Base-by-base conservation (phyloP, 2,888 invertebrate species). In the Cremastinae sp. region DNA sequence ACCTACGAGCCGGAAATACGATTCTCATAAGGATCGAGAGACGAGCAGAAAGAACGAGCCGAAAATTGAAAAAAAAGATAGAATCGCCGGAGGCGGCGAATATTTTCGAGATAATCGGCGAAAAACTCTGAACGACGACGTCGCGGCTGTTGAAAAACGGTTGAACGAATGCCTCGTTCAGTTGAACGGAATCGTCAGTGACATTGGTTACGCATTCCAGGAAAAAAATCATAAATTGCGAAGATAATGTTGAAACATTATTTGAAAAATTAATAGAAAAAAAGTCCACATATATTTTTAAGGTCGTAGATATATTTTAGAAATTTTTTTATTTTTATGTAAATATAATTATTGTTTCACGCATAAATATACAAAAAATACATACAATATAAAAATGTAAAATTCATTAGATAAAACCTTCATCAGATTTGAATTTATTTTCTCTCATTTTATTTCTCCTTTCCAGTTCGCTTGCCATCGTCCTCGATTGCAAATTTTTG, bases 111-210 rank as follows among this genome's bases (percentile, higher is more conserved):
- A 8, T 12, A 4, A 20, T 22, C 47, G 36, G 54, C 53, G 56
- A 7, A 45, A 36, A 8, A 34, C 1, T 43, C n/a, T 53, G 41
- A 56, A 72, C 7, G 66, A 66, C 38, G 66, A 71, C 28, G 73
- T 68, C 28, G 20, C 20, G 4, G 28, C 61, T 41, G 66, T 80
- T 8, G 75, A 79, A 51, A 75, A 53, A 54, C 79, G 75, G 5
- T 71, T 81, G 47, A 74, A 73, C 43, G 34, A 75, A 10, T 81
- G 80, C 61, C 65, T 78, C 12, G 43, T 28, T 3, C 79, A 81
- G 62, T 38, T 85, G 20, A 83, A 84, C 16, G 79, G 45, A 22
- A 81, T 85, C 59, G 79, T 85, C 14, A 61, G 65, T 3, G 82
- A 83, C 14, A 73, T 77, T n/a, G 70, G 74, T 9, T 58, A 61